Conservation (phyloP, 2,888 invertebrate species). For the Spilarctia lutea region DNA sequence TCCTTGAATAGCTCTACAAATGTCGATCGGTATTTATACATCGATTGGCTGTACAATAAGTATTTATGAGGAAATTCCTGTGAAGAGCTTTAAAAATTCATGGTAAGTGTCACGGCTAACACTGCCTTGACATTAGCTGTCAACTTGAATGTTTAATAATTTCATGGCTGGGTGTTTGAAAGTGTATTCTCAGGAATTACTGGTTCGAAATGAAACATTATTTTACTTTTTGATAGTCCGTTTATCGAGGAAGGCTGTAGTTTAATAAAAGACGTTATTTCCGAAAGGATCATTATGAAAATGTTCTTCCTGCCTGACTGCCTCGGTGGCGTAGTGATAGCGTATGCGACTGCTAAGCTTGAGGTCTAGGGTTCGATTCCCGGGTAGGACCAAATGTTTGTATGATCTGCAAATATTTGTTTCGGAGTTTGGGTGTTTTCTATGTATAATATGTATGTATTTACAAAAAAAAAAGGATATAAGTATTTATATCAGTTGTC, state of each 20-base stretch:
- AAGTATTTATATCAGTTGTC: too few relatives aligned
- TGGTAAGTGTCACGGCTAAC: slow-evolving; percentile 10
- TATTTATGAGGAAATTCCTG: slow-evolving; percentile 3
- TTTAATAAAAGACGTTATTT: too few relatives aligned
- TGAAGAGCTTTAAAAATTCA: slow-evolving; percentile 23
- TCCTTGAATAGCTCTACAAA: slow-evolving; percentile 16
- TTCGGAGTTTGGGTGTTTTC: too few relatives aligned
- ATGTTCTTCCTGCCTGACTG: too few relatives aligned
- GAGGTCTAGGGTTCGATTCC: too few relatives aligned
- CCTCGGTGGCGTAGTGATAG: too few relatives aligned
- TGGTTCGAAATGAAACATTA: not conserved
- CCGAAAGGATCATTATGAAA: not conserved
- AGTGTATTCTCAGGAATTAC: too few relatives aligned
- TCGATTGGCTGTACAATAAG: slow-evolving; percentile 27
- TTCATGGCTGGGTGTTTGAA: not conserved
- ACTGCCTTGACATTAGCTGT: not conserved
- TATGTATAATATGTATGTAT: too few relatives aligned
- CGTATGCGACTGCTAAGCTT: too few relatives aligned
- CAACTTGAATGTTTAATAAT: not conserved
- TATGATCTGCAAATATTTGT: too few relatives aligned
- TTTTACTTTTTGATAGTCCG: not conserved
- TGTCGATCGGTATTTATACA: slow-evolving; percentile 17
- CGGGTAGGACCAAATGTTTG: too few relatives aligned
- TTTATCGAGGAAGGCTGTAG: not conserved
- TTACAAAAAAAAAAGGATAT: too few relatives aligned